Percentiles rank a stretch among this genome's conserved stretches.
These are phyloP conservation scores for Melanotaenia duboulayi DNA, from an alignment of 2,113 vertebrate genomes.

Conservation along the genomic window DNA sequence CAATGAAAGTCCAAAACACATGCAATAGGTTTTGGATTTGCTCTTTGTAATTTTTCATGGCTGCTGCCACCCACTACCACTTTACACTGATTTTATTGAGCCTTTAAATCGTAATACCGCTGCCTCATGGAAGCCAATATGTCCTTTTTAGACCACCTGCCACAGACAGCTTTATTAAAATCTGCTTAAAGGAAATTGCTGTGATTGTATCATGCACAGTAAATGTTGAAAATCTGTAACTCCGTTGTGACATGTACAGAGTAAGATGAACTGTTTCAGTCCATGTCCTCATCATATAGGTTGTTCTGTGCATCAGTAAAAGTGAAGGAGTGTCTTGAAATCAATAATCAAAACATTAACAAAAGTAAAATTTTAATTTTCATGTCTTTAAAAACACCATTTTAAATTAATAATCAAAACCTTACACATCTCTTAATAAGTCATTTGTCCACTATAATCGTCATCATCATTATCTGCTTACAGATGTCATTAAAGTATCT, in stretches of 20 bases:
- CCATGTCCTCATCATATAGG: too few relatives aligned
- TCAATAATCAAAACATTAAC: not conserved
- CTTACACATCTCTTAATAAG: not conserved
- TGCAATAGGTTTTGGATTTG: too few relatives aligned
- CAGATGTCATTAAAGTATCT: conserved; percentile 6
- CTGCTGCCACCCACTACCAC: too few relatives aligned
- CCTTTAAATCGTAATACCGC: too few relatives aligned
- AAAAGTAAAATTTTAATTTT: not conserved
- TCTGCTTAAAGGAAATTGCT: not conserved
- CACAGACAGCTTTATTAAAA: not conserved
- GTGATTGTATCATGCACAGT: not conserved
- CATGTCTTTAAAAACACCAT: not conserved
- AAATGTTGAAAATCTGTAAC: not conserved
- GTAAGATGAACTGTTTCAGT: too few relatives aligned
- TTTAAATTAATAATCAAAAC: not conserved
- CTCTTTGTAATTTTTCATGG: too few relatives aligned
- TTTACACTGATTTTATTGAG: too few relatives aligned
- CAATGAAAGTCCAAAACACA: too few relatives aligned
- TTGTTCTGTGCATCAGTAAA: too few relatives aligned
- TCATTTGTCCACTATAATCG: conserved; percentile 3
- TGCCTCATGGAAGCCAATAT: too few relatives aligned
- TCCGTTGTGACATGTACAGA: not conserved
- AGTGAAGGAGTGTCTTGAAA: not conserved
- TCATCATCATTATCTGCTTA: not conserved
- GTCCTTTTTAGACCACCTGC: too few relatives aligned